These are phyloP conservation scores for Hoplostethus atlanticus DNA, from an alignment of 2,797 vertebrate species.

Conservation along the genomic window DNA sequence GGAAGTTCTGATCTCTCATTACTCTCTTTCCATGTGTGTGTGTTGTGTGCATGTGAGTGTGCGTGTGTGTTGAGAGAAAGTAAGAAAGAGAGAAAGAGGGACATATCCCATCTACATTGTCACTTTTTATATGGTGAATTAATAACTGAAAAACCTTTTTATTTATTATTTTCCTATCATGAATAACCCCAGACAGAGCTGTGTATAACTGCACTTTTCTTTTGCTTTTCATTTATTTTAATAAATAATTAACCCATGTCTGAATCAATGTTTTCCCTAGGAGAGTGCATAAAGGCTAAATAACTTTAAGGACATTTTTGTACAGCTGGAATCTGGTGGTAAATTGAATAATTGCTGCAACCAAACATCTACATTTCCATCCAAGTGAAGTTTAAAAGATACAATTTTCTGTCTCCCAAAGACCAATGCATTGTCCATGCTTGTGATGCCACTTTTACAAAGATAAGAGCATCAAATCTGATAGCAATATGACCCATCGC, in stretches of 20 bases:
- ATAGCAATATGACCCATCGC: slow-evolving; percentile 33
- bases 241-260: slow-evolving; percentile 61
- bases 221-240: slow-evolving; percentile 37
- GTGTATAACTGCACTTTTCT: slow-evolving; percentile 14
- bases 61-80: not conserved
- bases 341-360: slow-evolving; percentile 17
- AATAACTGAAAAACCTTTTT: slow-evolving; percentile 12
- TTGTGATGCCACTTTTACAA: slow-evolving; percentile 20
- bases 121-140: slow-evolving; percentile 4
- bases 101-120: slow-evolving; percentile 5
- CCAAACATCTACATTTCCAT: not conserved
- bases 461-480: slow-evolving; percentile 42
- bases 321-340: slow-evolving; percentile 26
- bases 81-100: slow-evolving; percentile 1
- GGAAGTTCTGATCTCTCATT: slow-evolving; percentile 23
- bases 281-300: slow-evolving; percentile 24
- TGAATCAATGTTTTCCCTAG: slow-evolving; percentile 39
- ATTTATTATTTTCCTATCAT: slow-evolving; percentile 17
- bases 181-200: slow-evolving; percentile 15
- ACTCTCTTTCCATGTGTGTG: not conserved
- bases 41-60: not conserved
- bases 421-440: not conserved
- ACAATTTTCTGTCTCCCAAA: not conserved
- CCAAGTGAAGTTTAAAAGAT: too few species aligned
- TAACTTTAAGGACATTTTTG: slow-evolving; percentile 28